These are phyloP conservation scores for Coreoperca whiteheadi DNA, from an alignment of 2,113 vertebrate species.

Conservation along the genomic window DNA sequence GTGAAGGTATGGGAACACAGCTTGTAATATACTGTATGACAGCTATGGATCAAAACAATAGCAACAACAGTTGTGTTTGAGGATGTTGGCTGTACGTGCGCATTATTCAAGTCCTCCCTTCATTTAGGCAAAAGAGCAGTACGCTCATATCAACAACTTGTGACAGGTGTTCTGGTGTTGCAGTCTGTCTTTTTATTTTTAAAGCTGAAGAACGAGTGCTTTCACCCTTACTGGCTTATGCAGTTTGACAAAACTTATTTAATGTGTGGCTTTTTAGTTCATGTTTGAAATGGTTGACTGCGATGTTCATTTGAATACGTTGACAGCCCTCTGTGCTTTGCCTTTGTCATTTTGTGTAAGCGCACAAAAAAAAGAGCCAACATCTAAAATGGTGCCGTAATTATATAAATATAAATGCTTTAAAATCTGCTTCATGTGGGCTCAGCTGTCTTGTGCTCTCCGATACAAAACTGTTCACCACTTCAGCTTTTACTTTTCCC, in stretches of 20 bases:
- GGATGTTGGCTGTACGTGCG: neutral
- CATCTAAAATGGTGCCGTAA: slow-evolving; percentile 13
- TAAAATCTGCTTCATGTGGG: neutral
- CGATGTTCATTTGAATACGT: neutral
- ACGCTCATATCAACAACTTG: neutral
- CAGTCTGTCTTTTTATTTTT: slow-evolving; percentile 1
- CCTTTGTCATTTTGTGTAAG: neutral
- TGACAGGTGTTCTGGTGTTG: neutral
- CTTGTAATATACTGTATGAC: slow-evolving; percentile 12
- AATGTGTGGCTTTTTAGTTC: neutral
- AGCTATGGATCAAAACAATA: slow-evolving; percentile 60
- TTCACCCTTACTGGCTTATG: neutral
- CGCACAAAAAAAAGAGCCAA: slow-evolving; percentile 4
- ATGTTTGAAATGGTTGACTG: neutral
- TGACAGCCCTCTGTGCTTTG: neutral
- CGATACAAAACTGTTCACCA: neutral
- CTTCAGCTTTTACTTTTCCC: neutral
- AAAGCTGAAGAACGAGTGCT: neutral
- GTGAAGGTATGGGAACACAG: slow-evolving; percentile 10
- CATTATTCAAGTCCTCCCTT: slow-evolving; percentile 17
- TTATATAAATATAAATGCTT: slow-evolving; percentile 51
- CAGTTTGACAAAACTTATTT: slow-evolving; percentile 17
- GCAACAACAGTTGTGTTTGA: slow-evolving; percentile 9
- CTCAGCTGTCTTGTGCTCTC: neutral
- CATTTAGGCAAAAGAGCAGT: neutral